Evolutionary conservation across 1,140 invertebrate genomes (phyloP).

Genomic region (Tribolium madens): DNA sequence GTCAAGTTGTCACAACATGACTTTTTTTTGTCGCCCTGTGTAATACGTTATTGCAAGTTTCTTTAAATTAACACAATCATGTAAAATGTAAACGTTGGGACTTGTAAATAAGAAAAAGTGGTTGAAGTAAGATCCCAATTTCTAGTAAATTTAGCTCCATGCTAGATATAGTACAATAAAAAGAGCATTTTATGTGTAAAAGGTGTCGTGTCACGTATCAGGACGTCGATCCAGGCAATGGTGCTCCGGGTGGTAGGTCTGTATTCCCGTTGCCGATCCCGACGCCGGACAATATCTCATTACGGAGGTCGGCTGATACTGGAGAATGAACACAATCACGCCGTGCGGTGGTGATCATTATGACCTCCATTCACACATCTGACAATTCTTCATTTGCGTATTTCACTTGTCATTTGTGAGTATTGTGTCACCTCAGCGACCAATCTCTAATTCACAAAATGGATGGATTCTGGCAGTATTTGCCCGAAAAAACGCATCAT

Average conservation of each 20-base stretch:
- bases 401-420: conserved; percentile 69
- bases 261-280: conserved; percentile 36
- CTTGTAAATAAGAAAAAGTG: no score
- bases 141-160: no score
- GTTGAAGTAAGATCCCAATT: no score
- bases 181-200: not conserved
- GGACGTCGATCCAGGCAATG: conserved; percentile 2
- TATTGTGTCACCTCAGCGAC: conserved; percentile 62
- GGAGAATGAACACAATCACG: conserved; percentile 61
- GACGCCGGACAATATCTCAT: conserved; percentile 62
- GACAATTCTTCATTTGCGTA: conserved; percentile 71
- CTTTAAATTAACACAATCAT: no score
- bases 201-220: conserved; percentile 6
- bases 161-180: not conserved
- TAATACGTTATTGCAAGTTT: no score
- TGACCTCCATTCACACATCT: conserved; percentile 64
- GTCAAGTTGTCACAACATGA: no score
- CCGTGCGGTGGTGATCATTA: conserved; percentile 63
- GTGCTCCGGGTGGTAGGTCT: conserved; percentile 7
- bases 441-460: conserved; percentile 43
- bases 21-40: no score
- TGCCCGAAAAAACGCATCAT: conserved; percentile 31
- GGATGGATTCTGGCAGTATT: conserved; percentile 28
- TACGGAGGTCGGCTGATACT: conserved; percentile 53
- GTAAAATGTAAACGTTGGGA: no score